These are phyloP conservation scores for Dicerorhinus sumatrensis DNA, from an alignment of 2,113 vertebrate species.

Conservation along the genomic window DNA sequence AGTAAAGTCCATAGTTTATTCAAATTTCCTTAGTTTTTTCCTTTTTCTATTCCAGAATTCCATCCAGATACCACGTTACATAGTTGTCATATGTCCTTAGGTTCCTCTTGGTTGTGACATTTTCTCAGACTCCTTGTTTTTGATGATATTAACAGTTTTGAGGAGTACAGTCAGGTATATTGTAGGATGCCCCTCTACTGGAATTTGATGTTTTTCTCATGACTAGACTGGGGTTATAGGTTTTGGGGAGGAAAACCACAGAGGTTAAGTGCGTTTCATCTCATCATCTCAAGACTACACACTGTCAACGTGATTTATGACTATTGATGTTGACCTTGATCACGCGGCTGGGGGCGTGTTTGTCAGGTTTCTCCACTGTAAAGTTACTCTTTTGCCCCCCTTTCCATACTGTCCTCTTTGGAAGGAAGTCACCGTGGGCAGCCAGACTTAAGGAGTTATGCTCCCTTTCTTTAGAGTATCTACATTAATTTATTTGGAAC, in stretches of 20 bases:
- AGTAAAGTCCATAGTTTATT: neutral
- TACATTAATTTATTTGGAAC: neutral
- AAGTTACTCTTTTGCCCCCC: neutral
- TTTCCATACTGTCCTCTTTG: neutral
- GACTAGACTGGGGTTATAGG: neutral
- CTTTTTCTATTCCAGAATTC: neutral
- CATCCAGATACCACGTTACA: neutral
- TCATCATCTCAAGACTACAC: neutral
- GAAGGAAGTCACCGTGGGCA: neutral
- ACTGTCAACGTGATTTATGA: neutral
- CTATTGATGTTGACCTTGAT: neutral
- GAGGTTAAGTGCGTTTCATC: neutral
- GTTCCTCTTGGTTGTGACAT: neutral
- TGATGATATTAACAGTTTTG: neutral
- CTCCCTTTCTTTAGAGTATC: neutral
- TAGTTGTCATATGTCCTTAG: neutral
- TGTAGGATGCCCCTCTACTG: neutral
- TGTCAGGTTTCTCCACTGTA: neutral
- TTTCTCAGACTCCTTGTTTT: slow-evolving; percentile 9
- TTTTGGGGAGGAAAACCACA: neutral
- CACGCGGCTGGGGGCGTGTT: neutral
- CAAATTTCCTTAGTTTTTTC: neutral
- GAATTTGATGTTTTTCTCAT: neutral
- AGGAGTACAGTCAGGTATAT: neutral
- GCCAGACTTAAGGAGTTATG: neutral